Percentiles rank a stretch among this genome's conserved stretches.
Evolutionary conservation across 1,140 invertebrate species (phyloP).

Genomic region (Galleria mellonella): DNA sequence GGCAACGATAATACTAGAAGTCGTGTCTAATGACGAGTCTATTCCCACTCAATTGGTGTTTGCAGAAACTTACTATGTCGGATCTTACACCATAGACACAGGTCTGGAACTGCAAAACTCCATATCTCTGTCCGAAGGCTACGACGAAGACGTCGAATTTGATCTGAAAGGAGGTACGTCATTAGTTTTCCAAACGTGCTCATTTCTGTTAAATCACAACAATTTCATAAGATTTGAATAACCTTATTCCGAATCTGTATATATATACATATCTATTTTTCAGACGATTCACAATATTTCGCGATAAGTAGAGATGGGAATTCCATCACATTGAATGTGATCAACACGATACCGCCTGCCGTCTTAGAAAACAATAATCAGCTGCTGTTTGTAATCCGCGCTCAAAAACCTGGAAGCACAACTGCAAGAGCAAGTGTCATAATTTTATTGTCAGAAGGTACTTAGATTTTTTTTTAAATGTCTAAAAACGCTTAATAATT

Average conservation of each 20-base stretch:
- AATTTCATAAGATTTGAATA: background rate
- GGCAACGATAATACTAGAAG: conserved; percentile 19
- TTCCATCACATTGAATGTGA: conserved; percentile 8
- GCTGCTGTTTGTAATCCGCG: conserved; percentile 18
- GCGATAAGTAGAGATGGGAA: conserved; percentile 6
- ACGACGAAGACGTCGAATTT: conserved; percentile 8
- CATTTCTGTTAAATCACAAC: no score
- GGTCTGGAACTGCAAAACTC: conserved; percentile 4
- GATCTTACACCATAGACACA: conserved; percentile 11
- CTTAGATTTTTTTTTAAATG: background rate
- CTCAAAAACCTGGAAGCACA: conserved; percentile 5
- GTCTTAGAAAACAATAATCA: conserved; percentile 20
- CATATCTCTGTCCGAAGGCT: conserved; percentile 9
- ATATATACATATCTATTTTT: conserved; percentile 2
- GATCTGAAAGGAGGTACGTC: conserved; percentile 2
- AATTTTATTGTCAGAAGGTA: background rate
- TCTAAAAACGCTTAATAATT: background rate
- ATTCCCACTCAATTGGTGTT: conserved; percentile 2
- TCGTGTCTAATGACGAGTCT: background rate
- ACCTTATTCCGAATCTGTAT: background rate
- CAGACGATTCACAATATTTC: conserved; percentile 27
- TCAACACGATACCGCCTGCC: conserved; percentile 11
- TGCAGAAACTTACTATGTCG: conserved; percentile 19
- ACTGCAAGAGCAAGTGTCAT: conserved; percentile 9
- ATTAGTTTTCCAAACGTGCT: background rate